phyloP scores from a whole-genome alignment of 2,888 invertebrate genomes.

The Pristionchus arcanus region DNA sequence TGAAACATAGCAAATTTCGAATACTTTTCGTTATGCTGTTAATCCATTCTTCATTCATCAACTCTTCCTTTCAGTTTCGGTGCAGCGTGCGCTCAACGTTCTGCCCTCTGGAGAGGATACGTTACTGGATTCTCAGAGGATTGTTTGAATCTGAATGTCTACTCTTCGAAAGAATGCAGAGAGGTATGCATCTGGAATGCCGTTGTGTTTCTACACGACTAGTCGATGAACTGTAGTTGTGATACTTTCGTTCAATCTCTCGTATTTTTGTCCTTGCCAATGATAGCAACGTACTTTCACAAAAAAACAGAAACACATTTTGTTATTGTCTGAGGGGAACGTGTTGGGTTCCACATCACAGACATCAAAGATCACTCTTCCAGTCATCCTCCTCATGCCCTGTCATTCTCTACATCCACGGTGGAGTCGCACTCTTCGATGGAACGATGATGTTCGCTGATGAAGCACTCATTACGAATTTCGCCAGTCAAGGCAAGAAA shows the following conservation, averaged over 20 bases:
- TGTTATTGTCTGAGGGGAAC: constrained; percentile 7
- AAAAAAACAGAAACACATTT: neutral
- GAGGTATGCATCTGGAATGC: neutral
- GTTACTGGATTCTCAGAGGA: constrained; percentile 39
- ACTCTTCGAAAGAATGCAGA: constrained; percentile 29
- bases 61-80: constrained; percentile 9
- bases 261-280: neutral
- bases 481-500: neutral
- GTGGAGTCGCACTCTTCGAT: constrained; percentile 45
- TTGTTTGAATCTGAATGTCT: constrained; percentile 49
- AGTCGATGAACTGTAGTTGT: neutral
- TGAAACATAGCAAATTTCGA: neutral
- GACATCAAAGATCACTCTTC: neutral
- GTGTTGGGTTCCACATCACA: neutral
- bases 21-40: too few species aligned
- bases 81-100: constrained; percentile 9
- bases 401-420: constrained; percentile 37
- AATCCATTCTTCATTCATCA: too few species aligned
- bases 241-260: neutral
- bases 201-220: neutral
- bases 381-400: neutral
- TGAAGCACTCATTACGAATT: constrained; percentile 13
- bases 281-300: neutral
- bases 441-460: constrained; percentile 36
- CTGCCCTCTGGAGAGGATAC: neutral